Percentiles rank a stretch among this genome's conserved stretches.
Conservation (phyloP, 2,113 vertebrate species). For the Austrofundulus limnaeus region DNA sequence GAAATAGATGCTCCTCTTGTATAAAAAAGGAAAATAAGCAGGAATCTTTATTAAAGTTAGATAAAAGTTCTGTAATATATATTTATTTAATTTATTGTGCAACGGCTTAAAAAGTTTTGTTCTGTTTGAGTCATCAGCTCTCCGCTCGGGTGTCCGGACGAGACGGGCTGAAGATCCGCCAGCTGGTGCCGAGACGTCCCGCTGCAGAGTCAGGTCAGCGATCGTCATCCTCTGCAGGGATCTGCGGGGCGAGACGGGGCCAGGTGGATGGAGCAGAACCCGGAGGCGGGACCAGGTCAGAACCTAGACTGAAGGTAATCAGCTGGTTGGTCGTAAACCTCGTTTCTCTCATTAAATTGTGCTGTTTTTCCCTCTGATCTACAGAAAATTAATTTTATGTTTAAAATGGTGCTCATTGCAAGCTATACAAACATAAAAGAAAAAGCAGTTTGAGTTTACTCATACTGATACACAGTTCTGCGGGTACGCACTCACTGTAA, state of each 20-base stretch:
- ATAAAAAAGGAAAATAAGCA: neutral
- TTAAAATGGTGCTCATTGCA: no score
- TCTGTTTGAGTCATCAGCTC: conserved; percentile 43
- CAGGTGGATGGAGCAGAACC: neutral
- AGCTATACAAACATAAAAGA: no score
- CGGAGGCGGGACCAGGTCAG: neutral
- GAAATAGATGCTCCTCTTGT: conserved; percentile 20
- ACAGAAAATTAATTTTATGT: no score
- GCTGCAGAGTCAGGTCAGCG: conserved; percentile 63
- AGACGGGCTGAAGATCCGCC: conserved; percentile 51
- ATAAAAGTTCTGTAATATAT: conserved; percentile 2
- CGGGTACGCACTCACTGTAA: no score
- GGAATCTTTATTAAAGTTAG: conserved; percentile 17
- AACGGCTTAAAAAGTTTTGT: conserved; percentile 41
- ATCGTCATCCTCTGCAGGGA: conserved; percentile 71
- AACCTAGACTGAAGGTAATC: neutral
- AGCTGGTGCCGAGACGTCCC: conserved; percentile 29
- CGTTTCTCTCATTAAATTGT: no score
- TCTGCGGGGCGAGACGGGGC: conserved; percentile 16
- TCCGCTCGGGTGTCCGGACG: conserved; percentile 18
- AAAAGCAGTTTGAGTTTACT: no score
- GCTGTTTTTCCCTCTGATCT: no score
- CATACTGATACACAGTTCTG: no score
- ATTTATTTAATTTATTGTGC: neutral
- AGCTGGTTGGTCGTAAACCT: no score